Conservation (phyloP, 2,113 vertebrate genomes). For the Brevimyrus niger region DNA sequence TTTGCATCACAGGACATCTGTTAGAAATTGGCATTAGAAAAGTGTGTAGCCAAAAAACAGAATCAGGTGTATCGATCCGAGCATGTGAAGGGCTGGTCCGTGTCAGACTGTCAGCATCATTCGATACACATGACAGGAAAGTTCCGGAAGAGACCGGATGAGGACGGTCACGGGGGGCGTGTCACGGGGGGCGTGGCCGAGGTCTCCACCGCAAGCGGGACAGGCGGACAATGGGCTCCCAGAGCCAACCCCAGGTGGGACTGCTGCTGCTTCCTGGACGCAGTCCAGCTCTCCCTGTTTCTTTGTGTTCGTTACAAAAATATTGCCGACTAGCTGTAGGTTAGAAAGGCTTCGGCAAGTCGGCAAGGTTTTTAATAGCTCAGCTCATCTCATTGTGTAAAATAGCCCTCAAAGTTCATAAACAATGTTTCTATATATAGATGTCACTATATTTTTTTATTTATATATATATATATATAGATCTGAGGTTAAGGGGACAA, state of each 20-base stretch:
- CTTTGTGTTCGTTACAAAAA: not conserved
- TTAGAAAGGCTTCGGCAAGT: not conserved
- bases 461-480: no score
- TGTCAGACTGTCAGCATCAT: conserved; percentile 24
- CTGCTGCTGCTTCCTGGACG: not conserved
- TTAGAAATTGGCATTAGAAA: conserved; percentile 63
- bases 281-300: not conserved
- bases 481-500: conserved; percentile 14
- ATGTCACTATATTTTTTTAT: not conserved
- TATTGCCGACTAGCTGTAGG: not conserved
- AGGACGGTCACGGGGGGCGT: no score
- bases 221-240: not conserved
- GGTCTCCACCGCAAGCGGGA: not conserved
- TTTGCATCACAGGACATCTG: conserved; percentile 56
- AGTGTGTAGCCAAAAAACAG: conserved; percentile 43
- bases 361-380: not conserved
- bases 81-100: conserved; percentile 24
- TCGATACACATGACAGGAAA: conserved; percentile 26
- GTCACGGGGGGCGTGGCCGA: no score
- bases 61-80: conserved; percentile 39
- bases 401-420: conserved; percentile 16
- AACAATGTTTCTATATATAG: not conserved
- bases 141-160: conserved; percentile 18
- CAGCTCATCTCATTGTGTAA: not conserved
- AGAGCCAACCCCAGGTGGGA: not conserved